These are phyloP conservation scores for Phorcus lineatus DNA, from an alignment of 2,888 invertebrate species.

Conservation along the genomic window DNA sequence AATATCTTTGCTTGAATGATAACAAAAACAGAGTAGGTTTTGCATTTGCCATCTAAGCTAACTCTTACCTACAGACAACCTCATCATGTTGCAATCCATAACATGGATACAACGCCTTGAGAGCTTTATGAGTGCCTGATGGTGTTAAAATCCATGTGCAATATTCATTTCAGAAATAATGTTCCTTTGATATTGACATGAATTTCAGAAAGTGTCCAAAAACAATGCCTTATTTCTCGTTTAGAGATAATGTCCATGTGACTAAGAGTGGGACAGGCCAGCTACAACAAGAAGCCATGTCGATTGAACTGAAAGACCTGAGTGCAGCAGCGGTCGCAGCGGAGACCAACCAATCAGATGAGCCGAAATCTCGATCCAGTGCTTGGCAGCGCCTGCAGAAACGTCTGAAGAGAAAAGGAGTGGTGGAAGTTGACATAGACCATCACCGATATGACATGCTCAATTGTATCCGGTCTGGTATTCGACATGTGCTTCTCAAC, in stretches of 20 bases:
- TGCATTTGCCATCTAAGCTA: too few species aligned
- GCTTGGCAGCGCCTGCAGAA: constrained; percentile 57
- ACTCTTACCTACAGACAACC: too few species aligned
- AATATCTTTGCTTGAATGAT: too few species aligned
- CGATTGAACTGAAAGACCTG: not conserved
- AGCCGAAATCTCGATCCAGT: constrained; percentile 24
- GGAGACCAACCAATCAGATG: not conserved
- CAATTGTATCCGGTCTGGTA: constrained; percentile 51
- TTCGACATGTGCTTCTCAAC: constrained; percentile 47
- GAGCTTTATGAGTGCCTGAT: too few species aligned
- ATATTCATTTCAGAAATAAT: too few species aligned
- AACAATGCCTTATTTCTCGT: too few species aligned
- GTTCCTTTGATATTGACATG: too few species aligned
- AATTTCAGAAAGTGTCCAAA: too few species aligned
- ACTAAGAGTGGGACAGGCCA: not conserved
- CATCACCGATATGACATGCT: constrained; percentile 57
- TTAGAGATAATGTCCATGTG: not conserved
- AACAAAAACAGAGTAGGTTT: too few species aligned
- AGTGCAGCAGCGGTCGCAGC: not conserved
- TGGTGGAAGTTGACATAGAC: constrained; percentile 58
- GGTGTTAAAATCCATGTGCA: too few species aligned
- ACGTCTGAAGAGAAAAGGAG: constrained; percentile 51
- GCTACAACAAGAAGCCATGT: not conserved
- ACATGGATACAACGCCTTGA: too few species aligned
- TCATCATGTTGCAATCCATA: too few species aligned